phyloP scores from a whole-genome alignment of 2,888 invertebrate genomes.

The Spialia ferax region DNA sequence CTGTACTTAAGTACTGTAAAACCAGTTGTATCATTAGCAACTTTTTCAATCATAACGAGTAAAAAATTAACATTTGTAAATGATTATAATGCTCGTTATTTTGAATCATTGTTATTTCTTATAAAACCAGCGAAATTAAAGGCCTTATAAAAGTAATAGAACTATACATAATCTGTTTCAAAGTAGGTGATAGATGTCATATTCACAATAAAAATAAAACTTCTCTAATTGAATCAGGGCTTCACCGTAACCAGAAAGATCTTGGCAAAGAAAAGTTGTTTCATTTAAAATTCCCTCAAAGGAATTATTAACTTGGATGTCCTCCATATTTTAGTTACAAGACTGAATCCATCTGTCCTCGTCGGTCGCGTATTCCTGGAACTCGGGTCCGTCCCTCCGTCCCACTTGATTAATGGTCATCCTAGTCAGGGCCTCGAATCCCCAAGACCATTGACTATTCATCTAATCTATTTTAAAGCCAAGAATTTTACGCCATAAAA shows the following conservation, averaged over 20 bases:
- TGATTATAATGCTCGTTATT: too few species aligned
- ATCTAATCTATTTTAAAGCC: constrained; percentile 11
- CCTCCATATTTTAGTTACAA: constrained; percentile 23
- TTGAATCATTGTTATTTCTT: not conserved
- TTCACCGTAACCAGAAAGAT: not conserved
- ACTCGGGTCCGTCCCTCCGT: constrained; percentile 22
- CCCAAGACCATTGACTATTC: constrained; percentile 10
- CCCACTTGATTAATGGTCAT: constrained; percentile 27
- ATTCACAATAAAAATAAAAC: not conserved
- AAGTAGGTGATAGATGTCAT: not conserved
- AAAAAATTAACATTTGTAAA: too few species aligned
- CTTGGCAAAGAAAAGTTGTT: not conserved
- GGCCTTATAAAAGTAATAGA: too few species aligned
- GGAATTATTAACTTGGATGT: constrained; percentile 28
- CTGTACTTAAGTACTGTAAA: too few species aligned
- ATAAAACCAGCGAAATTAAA: too few species aligned
- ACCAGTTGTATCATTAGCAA: too few species aligned
- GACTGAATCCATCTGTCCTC: constrained; percentile 26
- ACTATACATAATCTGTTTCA: not conserved
- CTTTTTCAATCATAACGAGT: too few species aligned
- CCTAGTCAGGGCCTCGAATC: not conserved
- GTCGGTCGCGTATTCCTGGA: constrained; percentile 26
- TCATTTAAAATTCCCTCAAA: constrained; percentile 21
- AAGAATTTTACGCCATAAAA: not conserved
- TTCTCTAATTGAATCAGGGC: not conserved